Base-by-base conservation (phyloP, 2,888 invertebrate genomes). In the Ectemnius continuus region DNA sequence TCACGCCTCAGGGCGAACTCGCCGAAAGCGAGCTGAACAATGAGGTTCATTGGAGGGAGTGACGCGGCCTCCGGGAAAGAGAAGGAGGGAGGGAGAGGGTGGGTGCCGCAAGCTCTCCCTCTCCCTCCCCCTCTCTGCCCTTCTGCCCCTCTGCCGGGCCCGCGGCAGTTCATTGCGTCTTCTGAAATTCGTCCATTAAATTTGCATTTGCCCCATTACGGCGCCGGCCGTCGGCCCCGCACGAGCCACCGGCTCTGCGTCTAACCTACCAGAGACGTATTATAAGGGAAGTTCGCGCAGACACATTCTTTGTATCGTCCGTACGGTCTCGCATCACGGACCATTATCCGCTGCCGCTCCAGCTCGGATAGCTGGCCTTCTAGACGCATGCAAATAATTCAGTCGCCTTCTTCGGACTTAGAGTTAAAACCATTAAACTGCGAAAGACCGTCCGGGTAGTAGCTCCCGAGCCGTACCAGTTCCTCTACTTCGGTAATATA, bases 111-210 rank as follows among this genome's bases (percentile, higher is more conserved):
- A 11, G 36, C 36, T 76, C 61, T 70, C 67, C 62, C 65, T 62
- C n/a, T n/a, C n/a, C n/a, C n/a, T n/a, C n/a, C n/a, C n/a, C n/a
- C n/a, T n/a, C n/a, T n/a, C n/a, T n/a, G n/a, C n/a, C n/a, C n/a
- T n/a, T n/a, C n/a, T n/a, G n/a, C n/a, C n/a, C n/a, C 65, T 63
- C 68, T 56, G 66, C 59, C 67, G 68, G 67, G 14, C 47, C 59
- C 61, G 23, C 45, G 70, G 61, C 48, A 36, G 36, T 56, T 56
- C 52, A 57, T 56, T 36, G 45, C 61, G 60, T 58, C 73, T 67
- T 67, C 57, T 69, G 62, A 80, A 80, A 78, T 73, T 75, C 78
- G 57, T 80, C 80, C 78, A 80, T 80, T 80, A 80, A 75, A 80
- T 80, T 80, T 80, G 73, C 80, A 80, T 80, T 71, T 78, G 67